Evolutionary conservation across 37 sponge, comb jelly and placozoan species (phyloP), one percentile per base, ranked within the genome.

Genomic region (Spongia lamella): DNA sequence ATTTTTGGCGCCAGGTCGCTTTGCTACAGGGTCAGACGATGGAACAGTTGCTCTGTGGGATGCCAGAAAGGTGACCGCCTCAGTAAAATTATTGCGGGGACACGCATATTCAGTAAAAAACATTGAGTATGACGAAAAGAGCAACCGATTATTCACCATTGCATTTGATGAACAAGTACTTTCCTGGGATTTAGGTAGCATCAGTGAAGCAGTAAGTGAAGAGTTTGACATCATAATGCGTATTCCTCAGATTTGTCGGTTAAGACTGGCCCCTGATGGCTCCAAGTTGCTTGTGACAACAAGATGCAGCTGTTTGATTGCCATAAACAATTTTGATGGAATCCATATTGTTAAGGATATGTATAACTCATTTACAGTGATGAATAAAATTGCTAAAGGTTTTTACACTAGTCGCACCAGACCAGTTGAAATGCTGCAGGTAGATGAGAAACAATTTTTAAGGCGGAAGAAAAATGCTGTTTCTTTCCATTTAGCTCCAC

Each of bases 1-100:
- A 0, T 87, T 87, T 31, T 38, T 87, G 9, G 63, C 68, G 17
- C 25, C 40, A 9, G 20, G 22, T 3, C 6, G 17, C 1, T 87
- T 87, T 57, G 66, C 68, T 3, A 87, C 88, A 15, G 80, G 88
- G 21, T 87, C 88, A 19, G 88, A 87, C 53, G 88, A 87, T 66
- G 36, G 53, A 26, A 80, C 77, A 20, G 62, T 87, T 22, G 32
- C 66, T 9, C 16, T 87, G 24, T 87, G 88, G 88, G 88, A 87
- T 16, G 35, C 71, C 0, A n/a, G 88, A 19, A 62, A 81, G 2
- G 38, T 81, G 2, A 26, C 22, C 2, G 16, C 58, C 15, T 17
- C 33, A 17, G 33, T 68, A 11, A 38, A 47, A 0, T 38, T 63
- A 7, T 70, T 87, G 6, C 36, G 38, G 4, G 83, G 83, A 13